Conservation (phyloP, 2,888 invertebrate genomes). For the Drosophila paranaensis region DNA sequence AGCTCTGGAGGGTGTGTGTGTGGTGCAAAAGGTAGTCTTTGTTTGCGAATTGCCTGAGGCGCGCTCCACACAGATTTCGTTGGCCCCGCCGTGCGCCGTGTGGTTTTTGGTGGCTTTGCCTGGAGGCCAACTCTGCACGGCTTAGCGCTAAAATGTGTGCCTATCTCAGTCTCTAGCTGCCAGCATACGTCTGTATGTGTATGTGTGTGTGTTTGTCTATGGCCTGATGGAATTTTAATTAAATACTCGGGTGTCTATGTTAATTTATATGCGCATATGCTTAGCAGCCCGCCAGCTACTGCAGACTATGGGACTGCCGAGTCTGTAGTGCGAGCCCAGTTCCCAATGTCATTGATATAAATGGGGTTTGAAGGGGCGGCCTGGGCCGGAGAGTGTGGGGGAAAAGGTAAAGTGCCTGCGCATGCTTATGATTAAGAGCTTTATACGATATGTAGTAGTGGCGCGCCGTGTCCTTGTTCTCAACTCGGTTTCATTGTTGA, state of each 20-base stretch:
- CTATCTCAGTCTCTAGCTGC: constrained; percentile 13
- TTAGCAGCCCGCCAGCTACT: constrained; percentile 55
- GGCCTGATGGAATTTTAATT: constrained; percentile 77
- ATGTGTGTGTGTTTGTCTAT: constrained; percentile 50
- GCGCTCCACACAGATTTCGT: constrained; percentile 62
- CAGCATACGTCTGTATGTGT: background rate
- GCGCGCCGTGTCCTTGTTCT: constrained; percentile 51
- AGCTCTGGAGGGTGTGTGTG: constrained; percentile 9
- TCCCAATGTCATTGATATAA: constrained; percentile 37
- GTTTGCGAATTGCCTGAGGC: constrained; percentile 66
- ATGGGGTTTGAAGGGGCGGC: background rate
- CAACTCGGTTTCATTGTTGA: constrained; percentile 74
- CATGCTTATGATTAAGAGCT: constrained; percentile 82
- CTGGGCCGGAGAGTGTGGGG: background rate
- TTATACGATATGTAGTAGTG: constrained; percentile 42
- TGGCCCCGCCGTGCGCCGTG: constrained; percentile 46
- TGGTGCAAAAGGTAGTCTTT: constrained; percentile 40
- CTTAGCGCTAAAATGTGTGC: constrained; percentile 72
- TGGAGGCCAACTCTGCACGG: constrained; percentile 46
- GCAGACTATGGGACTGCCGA: constrained; percentile 2
- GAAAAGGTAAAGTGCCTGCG: constrained; percentile 69
- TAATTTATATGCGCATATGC: constrained; percentile 80
- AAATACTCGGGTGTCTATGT: constrained; percentile 80
- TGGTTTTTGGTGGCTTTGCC: constrained; percentile 74
- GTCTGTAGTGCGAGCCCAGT: constrained; percentile 8